Evolutionary conservation across 2,113 vertebrate genomes (phyloP).

Genomic region (Chauna torquata): DNA sequence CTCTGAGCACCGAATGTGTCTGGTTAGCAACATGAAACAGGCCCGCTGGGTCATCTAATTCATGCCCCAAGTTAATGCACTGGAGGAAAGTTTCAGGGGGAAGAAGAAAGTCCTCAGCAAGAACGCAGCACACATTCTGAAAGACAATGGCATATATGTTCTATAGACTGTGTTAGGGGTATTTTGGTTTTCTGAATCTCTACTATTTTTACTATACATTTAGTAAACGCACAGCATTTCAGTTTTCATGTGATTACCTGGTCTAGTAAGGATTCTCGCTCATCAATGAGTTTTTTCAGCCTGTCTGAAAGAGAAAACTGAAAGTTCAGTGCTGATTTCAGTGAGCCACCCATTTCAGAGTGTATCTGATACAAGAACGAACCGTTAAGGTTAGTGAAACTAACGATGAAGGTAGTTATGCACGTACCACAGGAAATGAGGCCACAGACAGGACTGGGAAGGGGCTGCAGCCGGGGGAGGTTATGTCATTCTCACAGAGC

Average conservation of each 20-base stretch:
- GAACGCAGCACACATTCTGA: neutral
- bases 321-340: neutral
- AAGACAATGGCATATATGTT: neutral
- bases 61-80: neutral
- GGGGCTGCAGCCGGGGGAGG: constrained; percentile 75
- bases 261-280: constrained; percentile 90
- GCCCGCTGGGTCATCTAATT: neutral
- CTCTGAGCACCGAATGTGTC: neutral
- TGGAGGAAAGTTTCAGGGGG: neutral
- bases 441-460: constrained; percentile 72
- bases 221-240: neutral
- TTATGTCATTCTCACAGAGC: constrained; percentile 69
- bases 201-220: neutral
- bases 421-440: constrained; percentile 84
- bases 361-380: neutral
- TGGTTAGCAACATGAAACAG: neutral
- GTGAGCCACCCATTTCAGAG: accelerated
- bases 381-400: constrained; percentile 56
- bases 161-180: accelerated
- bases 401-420: constrained; percentile 58
- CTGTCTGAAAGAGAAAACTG: constrained; percentile 84
- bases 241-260: constrained; percentile 80
- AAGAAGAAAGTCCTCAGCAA: neutral
- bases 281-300: constrained; percentile 90
- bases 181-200: neutral